Evolutionary conservation across 2,797 vertebrate species (phyloP).

Genomic region (Bryconaethiops microstoma): DNA sequence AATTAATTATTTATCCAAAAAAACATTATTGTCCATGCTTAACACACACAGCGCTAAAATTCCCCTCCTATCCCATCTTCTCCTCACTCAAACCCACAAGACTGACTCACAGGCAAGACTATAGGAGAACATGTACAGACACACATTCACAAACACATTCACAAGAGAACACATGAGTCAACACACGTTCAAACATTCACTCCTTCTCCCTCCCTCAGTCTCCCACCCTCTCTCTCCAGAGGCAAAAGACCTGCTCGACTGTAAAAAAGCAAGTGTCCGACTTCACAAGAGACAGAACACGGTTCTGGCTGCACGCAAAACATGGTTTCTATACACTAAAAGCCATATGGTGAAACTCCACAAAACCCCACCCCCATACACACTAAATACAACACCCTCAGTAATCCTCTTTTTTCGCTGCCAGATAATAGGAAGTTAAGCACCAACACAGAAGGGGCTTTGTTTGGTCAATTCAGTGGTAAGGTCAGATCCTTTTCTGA

Average conservation of each 20-base stretch:
- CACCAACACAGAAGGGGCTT: conserved; percentile 15
- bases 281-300: not conserved
- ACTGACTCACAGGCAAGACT: not conserved
- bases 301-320: not conserved
- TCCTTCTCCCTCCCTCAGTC: not conserved
- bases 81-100: conserved; percentile 2
- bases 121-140: not conserved
- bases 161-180: not conserved
- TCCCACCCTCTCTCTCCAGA: not conserved
- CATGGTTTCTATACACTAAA: not conserved
- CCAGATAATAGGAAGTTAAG: not conserved
- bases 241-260: not conserved
- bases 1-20: too few relatives aligned
- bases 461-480: conserved; percentile 4
- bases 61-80: not conserved
- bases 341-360: not conserved
- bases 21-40: too few relatives aligned
- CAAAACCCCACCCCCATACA: not conserved
- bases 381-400: not conserved
- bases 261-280: not conserved
- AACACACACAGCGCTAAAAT: not conserved
- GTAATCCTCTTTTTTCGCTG: not conserved
- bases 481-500: not conserved
- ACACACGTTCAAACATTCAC: not conserved
- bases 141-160: not conserved